phyloP scores from a whole-genome alignment of 37 sponge, comb jelly and placozoan species.

The Aplysina aerophoba region DNA sequence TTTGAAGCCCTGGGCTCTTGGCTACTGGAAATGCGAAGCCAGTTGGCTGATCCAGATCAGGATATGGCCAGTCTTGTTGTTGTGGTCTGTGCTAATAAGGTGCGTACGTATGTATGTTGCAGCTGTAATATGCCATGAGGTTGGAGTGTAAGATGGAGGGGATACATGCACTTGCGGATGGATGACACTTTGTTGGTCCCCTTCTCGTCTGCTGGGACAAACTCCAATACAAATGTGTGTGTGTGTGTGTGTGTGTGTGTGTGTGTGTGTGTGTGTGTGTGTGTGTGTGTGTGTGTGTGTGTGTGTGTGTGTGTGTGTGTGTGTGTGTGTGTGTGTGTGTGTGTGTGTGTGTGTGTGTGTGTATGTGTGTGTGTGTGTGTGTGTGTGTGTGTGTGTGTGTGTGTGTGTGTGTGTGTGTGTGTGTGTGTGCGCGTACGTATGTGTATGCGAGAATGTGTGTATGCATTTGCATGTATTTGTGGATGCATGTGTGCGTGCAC shows the following conservation, averaged over 20 bases:
- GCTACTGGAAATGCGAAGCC: slow-evolving; percentile 81
- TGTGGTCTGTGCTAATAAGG: slow-evolving; percentile 94
- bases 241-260: slow-evolving; percentile 8
- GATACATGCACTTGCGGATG: not conserved
- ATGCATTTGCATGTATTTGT: too few relatives aligned
- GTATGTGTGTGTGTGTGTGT: slow-evolving; percentile 29
- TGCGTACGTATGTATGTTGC: not conserved
- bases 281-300: slow-evolving; percentile 21
- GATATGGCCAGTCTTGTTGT: slow-evolving; percentile 71
- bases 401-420: not conserved
- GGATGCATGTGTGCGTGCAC: too few relatives aligned
- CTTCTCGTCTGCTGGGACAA: too few relatives aligned
- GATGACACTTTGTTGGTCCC: too few relatives aligned
- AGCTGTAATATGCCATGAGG: not conserved
- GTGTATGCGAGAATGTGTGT: too few relatives aligned
- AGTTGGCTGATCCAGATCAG: slow-evolving; percentile 46
- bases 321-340: slow-evolving; percentile 20
- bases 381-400: slow-evolving; percentile 6
- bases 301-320: slow-evolving; percentile 34
- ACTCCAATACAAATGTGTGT: not conserved
- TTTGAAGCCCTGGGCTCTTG: slow-evolving; percentile 83
- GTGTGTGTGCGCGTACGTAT: too few relatives aligned
- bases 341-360: slow-evolving; percentile 39
- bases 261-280: slow-evolving; percentile 26
- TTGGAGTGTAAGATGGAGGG: not conserved